Conservation (phyloP, 2,797 vertebrate genomes). For the Phoeniculus purpureus region DNA sequence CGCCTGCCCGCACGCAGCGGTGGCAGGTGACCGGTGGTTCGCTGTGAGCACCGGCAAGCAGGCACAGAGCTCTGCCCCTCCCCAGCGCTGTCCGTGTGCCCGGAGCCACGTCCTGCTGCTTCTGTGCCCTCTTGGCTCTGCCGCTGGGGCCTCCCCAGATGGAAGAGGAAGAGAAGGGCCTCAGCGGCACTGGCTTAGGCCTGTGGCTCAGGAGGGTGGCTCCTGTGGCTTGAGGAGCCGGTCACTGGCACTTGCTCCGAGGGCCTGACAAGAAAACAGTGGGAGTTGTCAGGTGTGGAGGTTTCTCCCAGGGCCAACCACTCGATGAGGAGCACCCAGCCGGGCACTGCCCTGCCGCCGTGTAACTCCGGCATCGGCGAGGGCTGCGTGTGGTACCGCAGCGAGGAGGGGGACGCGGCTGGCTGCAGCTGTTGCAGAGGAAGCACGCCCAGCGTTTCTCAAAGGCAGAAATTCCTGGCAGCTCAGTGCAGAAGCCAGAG, state of each 20-base stretch:
- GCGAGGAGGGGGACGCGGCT: not conserved
- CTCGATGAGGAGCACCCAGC: not conserved
- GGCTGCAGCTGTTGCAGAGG: not conserved
- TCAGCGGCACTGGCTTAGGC: not conserved
- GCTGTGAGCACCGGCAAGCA: not conserved
- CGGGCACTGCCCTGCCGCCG: not conserved
- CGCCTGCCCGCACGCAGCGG: fast-evolving
- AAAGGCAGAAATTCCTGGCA: not conserved
- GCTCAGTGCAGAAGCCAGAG: not conserved
- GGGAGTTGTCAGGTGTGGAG: not conserved
- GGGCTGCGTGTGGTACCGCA: not conserved
- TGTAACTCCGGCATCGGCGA: not conserved
- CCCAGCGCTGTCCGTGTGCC: too few relatives aligned
- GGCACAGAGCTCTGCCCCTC: not conserved
- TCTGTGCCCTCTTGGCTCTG: not conserved
- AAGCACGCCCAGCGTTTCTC: not conserved
- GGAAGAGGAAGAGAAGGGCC: not conserved
- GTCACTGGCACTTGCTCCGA: not conserved
- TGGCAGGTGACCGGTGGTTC: fast-evolving
- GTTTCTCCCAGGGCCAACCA: not conserved
- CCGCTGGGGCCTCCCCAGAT: not conserved
- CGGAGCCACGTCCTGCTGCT: not conserved
- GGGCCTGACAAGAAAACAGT: not conserved
- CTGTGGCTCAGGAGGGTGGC: not conserved
- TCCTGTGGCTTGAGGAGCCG: not conserved